Percentiles rank a stretch among this genome's conserved stretches.
phyloP scores from a whole-genome alignment of 2,888 invertebrate species.

The Druceiella hillmani region DNA sequence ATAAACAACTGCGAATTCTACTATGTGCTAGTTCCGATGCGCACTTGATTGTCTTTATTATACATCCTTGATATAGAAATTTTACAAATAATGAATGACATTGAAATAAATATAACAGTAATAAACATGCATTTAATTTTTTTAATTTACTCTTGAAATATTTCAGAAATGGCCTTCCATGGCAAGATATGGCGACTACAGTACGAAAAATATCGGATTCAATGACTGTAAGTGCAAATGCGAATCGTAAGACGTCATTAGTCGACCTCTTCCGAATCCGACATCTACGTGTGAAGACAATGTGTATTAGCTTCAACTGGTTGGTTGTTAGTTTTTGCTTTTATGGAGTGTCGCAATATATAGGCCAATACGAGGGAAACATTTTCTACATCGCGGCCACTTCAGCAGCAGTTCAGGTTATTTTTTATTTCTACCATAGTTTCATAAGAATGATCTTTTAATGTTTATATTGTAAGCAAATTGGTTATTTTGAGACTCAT shows the following conservation, averaged over 20 bases:
- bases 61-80: too few species aligned
- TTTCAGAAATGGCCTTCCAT: slow-evolving; percentile 48
- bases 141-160: slow-evolving; percentile 6
- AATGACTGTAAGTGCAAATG: slow-evolving; percentile 30
- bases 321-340: slow-evolving; percentile 80
- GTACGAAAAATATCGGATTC: slow-evolving; percentile 41
- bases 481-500: too few species aligned
- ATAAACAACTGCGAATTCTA: too few species aligned
- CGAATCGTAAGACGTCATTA: slow-evolving; percentile 50
- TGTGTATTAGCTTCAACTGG: slow-evolving; percentile 76
- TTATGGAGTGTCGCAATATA: slow-evolving; percentile 84
- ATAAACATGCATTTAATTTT: slow-evolving; percentile 2
- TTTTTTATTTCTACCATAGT: too few species aligned
- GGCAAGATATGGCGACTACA: slow-evolving; percentile 40
- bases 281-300: slow-evolving; percentile 62
- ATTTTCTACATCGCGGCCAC: slow-evolving; percentile 82
- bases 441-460: too few species aligned
- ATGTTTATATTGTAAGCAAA: too few species aligned
- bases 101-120: too few species aligned
- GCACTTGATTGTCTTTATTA: too few species aligned
- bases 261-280: slow-evolving; percentile 65
- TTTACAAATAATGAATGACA: too few species aligned
- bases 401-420: slow-evolving; percentile 61
- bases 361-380: slow-evolving; percentile 72
- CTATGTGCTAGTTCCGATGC: too few species aligned